Percentiles rank a stretch among this genome's conserved stretches.
These are phyloP conservation scores for Orientallactaga bullata DNA, from an alignment of 2,113 vertebrate genomes.

Conservation along the genomic window DNA sequence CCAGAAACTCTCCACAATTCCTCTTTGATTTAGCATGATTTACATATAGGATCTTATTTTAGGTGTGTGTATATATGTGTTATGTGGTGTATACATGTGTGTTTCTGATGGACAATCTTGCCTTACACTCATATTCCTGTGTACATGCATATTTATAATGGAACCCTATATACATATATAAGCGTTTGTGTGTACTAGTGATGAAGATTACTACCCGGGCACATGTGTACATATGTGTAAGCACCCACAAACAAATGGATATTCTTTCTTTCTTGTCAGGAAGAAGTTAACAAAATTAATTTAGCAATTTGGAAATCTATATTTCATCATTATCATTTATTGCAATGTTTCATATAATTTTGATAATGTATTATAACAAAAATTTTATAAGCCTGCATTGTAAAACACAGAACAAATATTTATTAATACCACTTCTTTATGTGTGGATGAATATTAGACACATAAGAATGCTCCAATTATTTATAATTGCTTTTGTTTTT, in stretches of 20 bases:
- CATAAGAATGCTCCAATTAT: neutral
- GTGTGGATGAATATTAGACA: neutral
- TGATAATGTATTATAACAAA: neutral
- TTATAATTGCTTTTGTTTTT: neutral
- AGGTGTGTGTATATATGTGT: too few species aligned
- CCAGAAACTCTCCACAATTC: rapidly evolving
- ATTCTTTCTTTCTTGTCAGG: neutral
- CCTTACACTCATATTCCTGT: too few species aligned
- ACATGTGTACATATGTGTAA: rapidly evolving
- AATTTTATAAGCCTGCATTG: neutral
- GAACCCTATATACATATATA: neutral
- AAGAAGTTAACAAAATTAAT: neutral
- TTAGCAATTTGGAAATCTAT: neutral
- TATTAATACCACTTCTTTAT: neutral
- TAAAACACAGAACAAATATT: neutral
- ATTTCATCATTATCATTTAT: neutral
- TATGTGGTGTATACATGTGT: too few species aligned
- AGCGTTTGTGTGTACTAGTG: neutral
- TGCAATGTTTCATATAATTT: neutral
- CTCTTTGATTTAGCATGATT: neutral
- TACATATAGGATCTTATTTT: neutral
- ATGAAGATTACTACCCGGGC: too few species aligned
- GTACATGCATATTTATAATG: too few species aligned
- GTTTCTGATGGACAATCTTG: too few species aligned
- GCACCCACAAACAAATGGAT: neutral